Evolutionary conservation across 2,888 invertebrate species (phyloP).

Genomic region (Amphipyra berbera): DNA sequence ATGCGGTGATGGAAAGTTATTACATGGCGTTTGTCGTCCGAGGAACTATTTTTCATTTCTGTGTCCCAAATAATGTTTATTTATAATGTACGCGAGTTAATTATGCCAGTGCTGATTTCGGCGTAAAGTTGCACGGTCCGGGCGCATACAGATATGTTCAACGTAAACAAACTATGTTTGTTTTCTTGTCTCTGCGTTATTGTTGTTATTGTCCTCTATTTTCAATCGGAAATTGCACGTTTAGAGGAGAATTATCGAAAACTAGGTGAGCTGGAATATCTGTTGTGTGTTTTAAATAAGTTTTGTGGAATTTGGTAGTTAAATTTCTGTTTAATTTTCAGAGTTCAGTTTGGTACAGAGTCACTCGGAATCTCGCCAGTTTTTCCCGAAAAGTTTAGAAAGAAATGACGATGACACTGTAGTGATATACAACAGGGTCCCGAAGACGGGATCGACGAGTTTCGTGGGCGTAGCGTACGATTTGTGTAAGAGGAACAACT

Average conservation of each 20-base stretch:
- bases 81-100: conserved; percentile 77
- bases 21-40: conserved; percentile 59
- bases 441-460: conserved; percentile 99
- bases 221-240: conserved; percentile 84
- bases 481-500: conserved; percentile 93
- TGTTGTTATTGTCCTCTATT: conserved; percentile 84
- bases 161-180: conserved; percentile 85
- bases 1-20: conserved; percentile 48
- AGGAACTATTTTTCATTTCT: conserved; percentile 72
- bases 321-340: conserved; percentile 64
- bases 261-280: conserved; percentile 72
- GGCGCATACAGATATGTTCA: conserved; percentile 79
- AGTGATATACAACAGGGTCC: conserved; percentile 98
- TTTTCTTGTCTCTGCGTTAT: conserved; percentile 83
- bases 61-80: conserved; percentile 80
- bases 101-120: conserved; percentile 74
- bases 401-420: conserved; percentile 92
- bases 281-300: conserved; percentile 12
- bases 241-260: conserved; percentile 82
- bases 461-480: conserved; percentile 98
- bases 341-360: conserved; percentile 78
- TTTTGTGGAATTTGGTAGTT: conserved; percentile 24
- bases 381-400: conserved; percentile 74
- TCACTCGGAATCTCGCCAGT: conserved; percentile 79
- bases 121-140: conserved; percentile 68